A percentile compares a stretch with the other conserved stretches of the same genome.
phyloP scores from a whole-genome alignment of 2,888 invertebrate genomes.

The Leptogaster cylindrica region DNA sequence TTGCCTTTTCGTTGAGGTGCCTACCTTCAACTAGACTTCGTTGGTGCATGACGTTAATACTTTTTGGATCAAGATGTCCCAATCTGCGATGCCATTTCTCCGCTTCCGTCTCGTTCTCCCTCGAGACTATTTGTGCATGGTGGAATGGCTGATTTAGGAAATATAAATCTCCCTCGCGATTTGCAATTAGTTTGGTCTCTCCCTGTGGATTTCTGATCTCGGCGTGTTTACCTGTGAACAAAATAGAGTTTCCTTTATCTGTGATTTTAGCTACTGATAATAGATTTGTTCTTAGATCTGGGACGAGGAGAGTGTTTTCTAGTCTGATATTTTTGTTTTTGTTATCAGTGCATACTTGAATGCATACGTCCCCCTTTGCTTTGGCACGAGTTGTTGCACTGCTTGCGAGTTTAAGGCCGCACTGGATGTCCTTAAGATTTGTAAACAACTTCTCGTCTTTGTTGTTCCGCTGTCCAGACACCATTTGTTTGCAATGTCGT shows the following conservation, averaged over 20 bases:
- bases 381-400: background rate
- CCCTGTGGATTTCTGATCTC: background rate
- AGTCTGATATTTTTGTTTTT: background rate
- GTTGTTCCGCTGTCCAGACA: slow-evolving; percentile 7
- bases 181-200: background rate
- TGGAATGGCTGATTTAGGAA: background rate
- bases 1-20: too few species aligned
- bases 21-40: too few species aligned
- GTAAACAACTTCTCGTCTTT: background rate
- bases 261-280: background rate
- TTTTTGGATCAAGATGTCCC: background rate
- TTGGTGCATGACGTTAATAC: too few species aligned
- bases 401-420: background rate
- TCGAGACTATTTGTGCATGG: background rate
- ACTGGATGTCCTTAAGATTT: background rate
- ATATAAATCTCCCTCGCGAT: background rate
- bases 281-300: slow-evolving; percentile 4
- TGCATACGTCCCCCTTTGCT: background rate
- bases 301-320: background rate
- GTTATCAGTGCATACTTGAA: background rate
- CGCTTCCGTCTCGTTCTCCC: background rate
- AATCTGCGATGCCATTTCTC: background rate
- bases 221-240: background rate
- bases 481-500: background rate
- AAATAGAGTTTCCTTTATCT: background rate